Conservation (phyloP, 2,797 vertebrate genomes). For the Carcharodon carcharias region DNA sequence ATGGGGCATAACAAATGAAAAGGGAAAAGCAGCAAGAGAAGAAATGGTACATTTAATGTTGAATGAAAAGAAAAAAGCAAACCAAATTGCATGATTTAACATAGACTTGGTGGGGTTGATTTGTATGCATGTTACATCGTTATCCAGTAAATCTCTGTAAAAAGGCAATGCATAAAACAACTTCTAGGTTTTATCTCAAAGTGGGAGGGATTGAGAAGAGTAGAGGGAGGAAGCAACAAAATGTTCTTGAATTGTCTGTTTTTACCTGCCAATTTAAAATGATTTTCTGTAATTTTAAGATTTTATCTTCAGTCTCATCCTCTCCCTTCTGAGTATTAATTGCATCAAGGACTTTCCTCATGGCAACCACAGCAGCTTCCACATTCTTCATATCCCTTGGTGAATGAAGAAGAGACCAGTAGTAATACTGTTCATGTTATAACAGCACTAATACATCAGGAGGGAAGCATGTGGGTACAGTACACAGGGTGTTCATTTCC, state of each 20-base stretch:
- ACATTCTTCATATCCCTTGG: background rate
- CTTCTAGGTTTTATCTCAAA: background rate
- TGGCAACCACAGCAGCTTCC: background rate
- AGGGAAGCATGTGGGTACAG: background rate
- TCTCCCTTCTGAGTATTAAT: background rate
- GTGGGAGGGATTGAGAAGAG: background rate
- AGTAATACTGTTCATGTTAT: background rate
- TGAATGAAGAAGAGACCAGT: background rate
- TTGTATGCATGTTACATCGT: background rate
- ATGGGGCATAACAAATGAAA: background rate
- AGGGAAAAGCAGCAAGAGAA: too few species aligned
- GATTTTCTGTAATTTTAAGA: background rate
- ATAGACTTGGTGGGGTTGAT: background rate
- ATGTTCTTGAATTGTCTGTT: background rate
- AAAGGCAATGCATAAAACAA: background rate
- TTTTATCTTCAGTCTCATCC: background rate
- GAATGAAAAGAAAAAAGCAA: background rate
- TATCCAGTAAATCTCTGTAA: background rate
- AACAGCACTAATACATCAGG: background rate
- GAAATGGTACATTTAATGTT: background rate
- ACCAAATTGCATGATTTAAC: background rate
- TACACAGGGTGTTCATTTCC: background rate
- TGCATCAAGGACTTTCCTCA: background rate
- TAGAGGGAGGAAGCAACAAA: background rate
- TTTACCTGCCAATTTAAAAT: constrained; percentile 28